These are phyloP conservation scores for Patiria pectinifera DNA, from an alignment of 53 echinoderm and acorn worm species.

Conservation along the genomic window DNA sequence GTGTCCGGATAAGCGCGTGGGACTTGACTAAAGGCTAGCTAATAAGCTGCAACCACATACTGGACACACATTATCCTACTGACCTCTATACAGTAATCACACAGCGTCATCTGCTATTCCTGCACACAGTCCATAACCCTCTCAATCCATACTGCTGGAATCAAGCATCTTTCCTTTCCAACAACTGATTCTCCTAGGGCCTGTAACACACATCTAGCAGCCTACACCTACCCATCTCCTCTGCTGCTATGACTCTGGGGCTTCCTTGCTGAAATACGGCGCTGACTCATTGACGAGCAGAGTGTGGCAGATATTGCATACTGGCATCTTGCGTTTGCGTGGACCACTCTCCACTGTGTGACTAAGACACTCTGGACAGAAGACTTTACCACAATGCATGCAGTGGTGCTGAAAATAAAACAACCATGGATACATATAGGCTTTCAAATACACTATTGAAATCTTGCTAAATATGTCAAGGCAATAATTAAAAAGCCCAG, in stretches of 20 bases:
- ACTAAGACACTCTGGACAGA: slow-evolving; percentile 86
- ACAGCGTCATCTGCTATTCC: no score
- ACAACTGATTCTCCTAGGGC: neutral
- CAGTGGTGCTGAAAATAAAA: slow-evolving; percentile 79
- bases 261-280: slow-evolving; percentile 92
- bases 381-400: slow-evolving; percentile 91
- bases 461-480: no score
- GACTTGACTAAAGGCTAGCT: no score
- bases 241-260: slow-evolving; percentile 76
- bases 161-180: neutral
- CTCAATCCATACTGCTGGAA: neutral
- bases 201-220: neutral
- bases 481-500: no score
- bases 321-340: slow-evolving; percentile 86
- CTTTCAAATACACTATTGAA: neutral
- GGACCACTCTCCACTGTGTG: slow-evolving; percentile 94
- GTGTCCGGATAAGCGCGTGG: no score
- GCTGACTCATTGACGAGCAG: slow-evolving; percentile 97
- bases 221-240: slow-evolving; percentile 21
- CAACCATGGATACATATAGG: neutral
- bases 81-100: no score
- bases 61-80: no score
- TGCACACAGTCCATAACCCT: neutral
- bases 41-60: no score
- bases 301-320: slow-evolving; percentile 97